A percentile compares a stretch with the other conserved stretches of the same genome.
Evolutionary conservation across 2,113 vertebrate genomes (phyloP).

Genomic region (Alces alces): DNA sequence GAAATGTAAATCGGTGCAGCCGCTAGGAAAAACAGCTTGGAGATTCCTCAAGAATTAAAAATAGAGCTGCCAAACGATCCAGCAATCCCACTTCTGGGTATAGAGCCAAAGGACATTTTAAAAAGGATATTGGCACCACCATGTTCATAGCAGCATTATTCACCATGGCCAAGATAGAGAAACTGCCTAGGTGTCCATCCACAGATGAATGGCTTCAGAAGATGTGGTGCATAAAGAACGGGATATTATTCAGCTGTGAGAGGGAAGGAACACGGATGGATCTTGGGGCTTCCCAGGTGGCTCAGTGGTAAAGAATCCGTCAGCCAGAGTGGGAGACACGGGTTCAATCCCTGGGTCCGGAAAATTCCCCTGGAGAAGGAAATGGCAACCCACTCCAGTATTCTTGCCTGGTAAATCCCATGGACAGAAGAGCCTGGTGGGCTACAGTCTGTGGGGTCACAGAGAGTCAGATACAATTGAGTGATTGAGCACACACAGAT

Average conservation of each 20-base stretch:
- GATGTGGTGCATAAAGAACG: neutral
- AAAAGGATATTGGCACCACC: neutral
- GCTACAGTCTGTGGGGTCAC: neutral
- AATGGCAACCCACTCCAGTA: neutral
- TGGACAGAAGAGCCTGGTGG: neutral
- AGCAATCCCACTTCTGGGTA: neutral
- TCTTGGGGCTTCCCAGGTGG: neutral
- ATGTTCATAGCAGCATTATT: neutral
- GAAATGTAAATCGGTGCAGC: neutral
- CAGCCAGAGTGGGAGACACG: neutral
- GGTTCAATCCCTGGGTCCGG: neutral
- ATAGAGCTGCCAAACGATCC: neutral
- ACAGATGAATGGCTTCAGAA: neutral
- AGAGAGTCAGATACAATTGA: neutral
- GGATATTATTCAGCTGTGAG: neutral
- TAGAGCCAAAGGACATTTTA: neutral
- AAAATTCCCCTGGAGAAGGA: neutral
- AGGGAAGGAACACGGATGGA: neutral
- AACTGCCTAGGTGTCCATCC: neutral
- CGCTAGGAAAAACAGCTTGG: neutral
- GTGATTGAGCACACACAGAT: neutral
- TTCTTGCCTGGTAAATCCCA: neutral
- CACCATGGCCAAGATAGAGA: too few species aligned
- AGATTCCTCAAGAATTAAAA: neutral
- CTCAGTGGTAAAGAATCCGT: neutral